Evolutionary conservation across 2,113 vertebrate genomes (phyloP).

Genomic region (Scytalopus superciliaris): DNA sequence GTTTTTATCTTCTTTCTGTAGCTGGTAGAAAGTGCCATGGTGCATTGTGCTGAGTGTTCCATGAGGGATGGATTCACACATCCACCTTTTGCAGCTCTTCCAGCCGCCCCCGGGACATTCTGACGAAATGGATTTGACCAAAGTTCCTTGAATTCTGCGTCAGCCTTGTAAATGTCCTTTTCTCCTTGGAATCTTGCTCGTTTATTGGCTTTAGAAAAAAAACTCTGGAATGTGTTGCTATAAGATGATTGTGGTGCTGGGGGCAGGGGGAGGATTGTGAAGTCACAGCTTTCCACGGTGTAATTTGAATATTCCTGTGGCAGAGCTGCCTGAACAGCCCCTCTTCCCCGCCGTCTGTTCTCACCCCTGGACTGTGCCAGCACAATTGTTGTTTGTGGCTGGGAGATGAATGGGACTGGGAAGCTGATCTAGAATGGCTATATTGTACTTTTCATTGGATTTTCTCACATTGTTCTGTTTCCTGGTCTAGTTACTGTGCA

Average conservation of each 20-base stretch:
- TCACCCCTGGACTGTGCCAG: background rate
- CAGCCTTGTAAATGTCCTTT: background rate
- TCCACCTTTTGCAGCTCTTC: background rate
- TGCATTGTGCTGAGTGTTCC: rapidly evolving
- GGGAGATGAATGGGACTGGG: constrained; percentile 15
- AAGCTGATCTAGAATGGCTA: background rate
- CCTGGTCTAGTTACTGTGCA: background rate
- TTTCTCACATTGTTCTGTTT: background rate
- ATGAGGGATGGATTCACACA: background rate
- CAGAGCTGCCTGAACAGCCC: background rate
- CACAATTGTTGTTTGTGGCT: constrained; percentile 9
- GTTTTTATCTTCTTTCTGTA: background rate
- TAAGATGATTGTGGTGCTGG: background rate
- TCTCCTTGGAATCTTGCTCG: background rate
- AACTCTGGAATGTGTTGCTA: background rate
- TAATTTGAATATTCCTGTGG: background rate
- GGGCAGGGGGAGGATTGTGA: background rate
- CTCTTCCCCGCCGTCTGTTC: background rate
- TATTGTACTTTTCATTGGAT: background rate
- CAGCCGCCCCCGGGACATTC: background rate
- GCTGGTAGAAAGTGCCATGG: background rate
- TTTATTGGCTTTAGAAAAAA: background rate
- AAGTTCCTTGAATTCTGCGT: background rate
- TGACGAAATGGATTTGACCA: background rate
- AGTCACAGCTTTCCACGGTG: background rate